Conservation (phyloP, 2,888 invertebrate genomes). For the Chymomyza procnemis region DNA sequence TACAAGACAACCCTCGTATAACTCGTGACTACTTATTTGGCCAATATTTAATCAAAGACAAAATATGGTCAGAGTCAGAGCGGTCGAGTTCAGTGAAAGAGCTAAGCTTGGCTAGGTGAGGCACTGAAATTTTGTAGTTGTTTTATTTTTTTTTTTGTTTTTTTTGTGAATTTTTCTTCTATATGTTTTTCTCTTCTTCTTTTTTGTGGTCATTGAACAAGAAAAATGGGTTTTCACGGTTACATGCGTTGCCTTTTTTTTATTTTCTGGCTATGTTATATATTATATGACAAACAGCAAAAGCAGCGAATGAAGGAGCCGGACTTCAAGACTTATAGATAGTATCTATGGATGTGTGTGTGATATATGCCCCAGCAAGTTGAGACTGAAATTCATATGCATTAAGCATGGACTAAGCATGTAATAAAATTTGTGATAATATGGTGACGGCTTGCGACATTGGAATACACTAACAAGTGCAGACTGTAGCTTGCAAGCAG, state of each 20-base stretch:
- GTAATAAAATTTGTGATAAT: not conserved
- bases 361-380: constrained; percentile 8
- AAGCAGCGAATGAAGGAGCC: not conserved
- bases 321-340: not conserved
- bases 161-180: constrained; percentile 9
- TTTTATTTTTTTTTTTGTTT: not conserved
- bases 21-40: constrained; percentile 51
- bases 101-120: not conserved
- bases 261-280: constrained; percentile 39
- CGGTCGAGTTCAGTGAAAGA: not conserved
- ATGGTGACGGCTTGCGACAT: not conserved
- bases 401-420: not conserved
- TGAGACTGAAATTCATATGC: constrained; percentile 10
- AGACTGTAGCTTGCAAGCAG: not conserved
- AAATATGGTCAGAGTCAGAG: constrained; percentile 37
- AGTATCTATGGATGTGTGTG: constrained; percentile 5
- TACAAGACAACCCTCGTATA: constrained; percentile 30
- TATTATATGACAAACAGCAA: constrained; percentile 2
- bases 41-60: constrained; percentile 61
- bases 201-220: constrained; percentile 71
- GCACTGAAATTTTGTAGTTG: constrained; percentile 11
- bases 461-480: not conserved
- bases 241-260: constrained; percentile 47
- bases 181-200: constrained; percentile 21
- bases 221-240: constrained; percentile 71